A percentile compares a stretch with the other conserved stretches of the same genome.
Evolutionary conservation across 2,797 vertebrate species (phyloP).

Genomic region (Otus scops): DNA sequence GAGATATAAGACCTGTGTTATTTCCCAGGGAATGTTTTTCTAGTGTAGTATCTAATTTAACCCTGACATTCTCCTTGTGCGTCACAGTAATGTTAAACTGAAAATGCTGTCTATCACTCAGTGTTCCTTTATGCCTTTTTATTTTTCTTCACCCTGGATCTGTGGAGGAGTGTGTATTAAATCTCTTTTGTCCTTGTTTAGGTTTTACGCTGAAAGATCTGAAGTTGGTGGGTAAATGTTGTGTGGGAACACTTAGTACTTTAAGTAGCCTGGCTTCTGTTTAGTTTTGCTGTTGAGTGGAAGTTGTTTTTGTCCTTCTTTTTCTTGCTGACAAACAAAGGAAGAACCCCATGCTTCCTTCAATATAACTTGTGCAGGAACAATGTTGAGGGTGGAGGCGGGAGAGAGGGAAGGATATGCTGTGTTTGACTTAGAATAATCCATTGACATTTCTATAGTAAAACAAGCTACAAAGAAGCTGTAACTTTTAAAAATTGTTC

Average conservation of each 20-base stretch:
- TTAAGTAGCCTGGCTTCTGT: slow-evolving; percentile 59
- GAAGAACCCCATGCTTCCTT: slow-evolving; percentile 41
- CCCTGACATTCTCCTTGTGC: slow-evolving; percentile 43
- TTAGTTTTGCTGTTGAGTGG: slow-evolving; percentile 60
- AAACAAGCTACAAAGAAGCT: background rate
- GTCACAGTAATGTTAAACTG: background rate
- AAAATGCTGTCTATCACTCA: background rate
- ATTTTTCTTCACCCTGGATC: background rate
- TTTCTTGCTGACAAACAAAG: slow-evolving; percentile 60
- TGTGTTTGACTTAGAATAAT: background rate
- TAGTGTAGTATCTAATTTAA: slow-evolving; percentile 34
- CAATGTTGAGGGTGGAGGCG: slow-evolving; percentile 23
- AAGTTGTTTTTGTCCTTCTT: slow-evolving; percentile 56
- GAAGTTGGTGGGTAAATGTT: slow-evolving; percentile 63
- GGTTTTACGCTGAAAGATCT: slow-evolving; percentile 42
- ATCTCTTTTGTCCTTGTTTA: slow-evolving; percentile 46
- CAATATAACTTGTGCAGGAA: slow-evolving; percentile 24
- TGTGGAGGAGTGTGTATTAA: slow-evolving; percentile 48
- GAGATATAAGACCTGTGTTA: background rate
- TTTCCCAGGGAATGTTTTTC: slow-evolving; percentile 24
- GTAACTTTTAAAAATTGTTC: background rate
- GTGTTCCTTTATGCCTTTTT: slow-evolving; percentile 1
- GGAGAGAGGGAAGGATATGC: slow-evolving; percentile 25
- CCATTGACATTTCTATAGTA: background rate
- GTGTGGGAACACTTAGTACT: slow-evolving; percentile 68